Evolutionary conservation across 2,888 invertebrate species (phyloP).

Genomic region (Alloscopus bannaensis): DNA sequence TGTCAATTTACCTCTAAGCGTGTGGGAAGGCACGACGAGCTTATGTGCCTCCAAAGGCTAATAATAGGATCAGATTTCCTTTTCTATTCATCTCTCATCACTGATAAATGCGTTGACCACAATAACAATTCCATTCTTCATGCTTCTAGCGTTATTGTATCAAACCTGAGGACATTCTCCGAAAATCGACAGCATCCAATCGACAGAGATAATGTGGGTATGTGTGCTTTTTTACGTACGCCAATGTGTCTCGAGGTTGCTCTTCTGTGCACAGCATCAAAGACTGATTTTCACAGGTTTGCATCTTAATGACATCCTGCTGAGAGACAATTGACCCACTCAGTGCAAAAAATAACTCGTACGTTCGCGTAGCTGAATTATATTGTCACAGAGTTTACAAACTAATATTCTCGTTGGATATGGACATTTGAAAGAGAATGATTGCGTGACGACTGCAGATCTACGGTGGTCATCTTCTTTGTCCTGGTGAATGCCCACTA

Average conservation of each 20-base stretch:
- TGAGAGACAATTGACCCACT: constrained; percentile 66
- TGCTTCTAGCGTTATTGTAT: constrained; percentile 29
- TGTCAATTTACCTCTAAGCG: constrained; percentile 32
- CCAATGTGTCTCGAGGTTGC: constrained; percentile 3
- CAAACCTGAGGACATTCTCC: constrained; percentile 17
- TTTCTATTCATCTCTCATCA: constrained; percentile 22
- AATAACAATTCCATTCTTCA: constrained; percentile 10
- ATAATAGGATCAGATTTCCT: constrained; percentile 36
- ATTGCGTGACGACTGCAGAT: background rate
- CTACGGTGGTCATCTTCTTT: constrained; percentile 21
- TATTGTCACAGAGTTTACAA: background rate
- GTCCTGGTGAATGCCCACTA: constrained; percentile 20
- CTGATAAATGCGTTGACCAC: constrained; percentile 11
- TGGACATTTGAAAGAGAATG: background rate
- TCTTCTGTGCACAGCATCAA: background rate
- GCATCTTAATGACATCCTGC: constrained; percentile 61
- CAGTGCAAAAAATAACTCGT: constrained; percentile 51
- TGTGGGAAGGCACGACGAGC: constrained; percentile 3
- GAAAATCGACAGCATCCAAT: constrained; percentile 12
- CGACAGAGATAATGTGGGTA: no score
- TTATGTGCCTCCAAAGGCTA: background rate
- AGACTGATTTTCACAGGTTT: constrained; percentile 31
- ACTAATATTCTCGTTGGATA: background rate
- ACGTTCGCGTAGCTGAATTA: constrained; percentile 14
- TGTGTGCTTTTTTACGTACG: background rate